These are phyloP conservation scores for Hartigia nigra DNA, from an alignment of 2,888 invertebrate genomes.

Conservation along the genomic window DNA sequence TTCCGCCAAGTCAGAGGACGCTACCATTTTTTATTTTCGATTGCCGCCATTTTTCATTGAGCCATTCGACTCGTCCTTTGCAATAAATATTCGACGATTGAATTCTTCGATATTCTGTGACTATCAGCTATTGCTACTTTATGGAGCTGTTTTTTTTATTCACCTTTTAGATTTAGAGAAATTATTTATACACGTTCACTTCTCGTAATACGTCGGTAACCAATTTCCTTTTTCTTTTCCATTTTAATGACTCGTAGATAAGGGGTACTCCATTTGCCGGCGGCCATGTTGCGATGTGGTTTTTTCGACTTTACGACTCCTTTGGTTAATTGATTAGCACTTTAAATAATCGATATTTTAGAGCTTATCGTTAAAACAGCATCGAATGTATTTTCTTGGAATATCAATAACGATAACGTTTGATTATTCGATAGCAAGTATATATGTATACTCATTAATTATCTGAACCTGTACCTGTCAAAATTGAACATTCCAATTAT, in stretches of 20 bases:
- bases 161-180: background rate
- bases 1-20: background rate
- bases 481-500: no score
- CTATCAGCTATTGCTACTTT: background rate
- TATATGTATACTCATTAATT: no score
- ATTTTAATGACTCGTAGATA: background rate
- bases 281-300: background rate
- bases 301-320: background rate
- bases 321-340: background rate
- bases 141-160: background rate
- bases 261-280: background rate
- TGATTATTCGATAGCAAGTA: background rate
- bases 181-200: background rate
- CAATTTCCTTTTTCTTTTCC: background rate
- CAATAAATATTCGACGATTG: background rate
- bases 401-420: background rate
- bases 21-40: background rate
- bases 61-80: background rate
- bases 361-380: background rate
- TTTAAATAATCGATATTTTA: background rate
- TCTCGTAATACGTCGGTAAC: background rate
- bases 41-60: background rate
- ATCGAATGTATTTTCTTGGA: background rate
- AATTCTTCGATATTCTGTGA: background rate
- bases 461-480: no score